Base-by-base conservation (phyloP, 2,113 vertebrate genomes). In the Bubo scandiacus region DNA sequence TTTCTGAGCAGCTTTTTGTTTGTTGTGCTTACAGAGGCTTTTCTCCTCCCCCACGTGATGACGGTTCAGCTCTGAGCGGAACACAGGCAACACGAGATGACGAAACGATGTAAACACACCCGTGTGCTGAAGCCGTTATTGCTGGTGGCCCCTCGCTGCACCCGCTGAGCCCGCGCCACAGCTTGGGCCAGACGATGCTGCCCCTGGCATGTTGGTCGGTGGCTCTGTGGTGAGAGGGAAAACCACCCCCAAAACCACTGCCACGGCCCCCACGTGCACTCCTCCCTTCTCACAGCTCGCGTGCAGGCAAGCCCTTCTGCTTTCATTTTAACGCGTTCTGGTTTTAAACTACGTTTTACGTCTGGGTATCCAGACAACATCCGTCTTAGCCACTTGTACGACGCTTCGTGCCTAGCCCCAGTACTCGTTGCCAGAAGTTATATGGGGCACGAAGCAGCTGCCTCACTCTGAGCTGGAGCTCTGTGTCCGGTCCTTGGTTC, bases 381-480 rank as follows among this genome's bases (percentile, higher is more conserved):
- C 34, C 13, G 0, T n/a, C 17, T 6, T 2, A 10, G 49, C 23
- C 27, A 0, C n/a, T 5, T 1, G 12, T 5, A 5, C 43, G 4
- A 1, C 1, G 11, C 40, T 52, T 4, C 18, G 8, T 2, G 1
- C 32, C 19, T 6, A 22, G 58, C 40, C 20, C 5, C 8, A 6
- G 42, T 2, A 2, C 12, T 17, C 6, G 1, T 3, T 15, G 14
- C 17, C 23, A 4, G 22, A 38, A 21, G 38, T 27, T 3, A 2
- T 2, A 23, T 1, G 10, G 25, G 49, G 59, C 29, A 7, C 4
- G 1, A 15, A 47, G 51, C 1, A 32, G 49, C 38, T 29, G 22
- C 43, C 4, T 17, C 15, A 1, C 26, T 6, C 26, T 5, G 9
- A 42, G 6, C 25, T 4, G 34, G 22, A 65, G 51, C 5, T 21